Conservation (phyloP, 2,113 vertebrate species). For the Ochotona curzoniae region DNA sequence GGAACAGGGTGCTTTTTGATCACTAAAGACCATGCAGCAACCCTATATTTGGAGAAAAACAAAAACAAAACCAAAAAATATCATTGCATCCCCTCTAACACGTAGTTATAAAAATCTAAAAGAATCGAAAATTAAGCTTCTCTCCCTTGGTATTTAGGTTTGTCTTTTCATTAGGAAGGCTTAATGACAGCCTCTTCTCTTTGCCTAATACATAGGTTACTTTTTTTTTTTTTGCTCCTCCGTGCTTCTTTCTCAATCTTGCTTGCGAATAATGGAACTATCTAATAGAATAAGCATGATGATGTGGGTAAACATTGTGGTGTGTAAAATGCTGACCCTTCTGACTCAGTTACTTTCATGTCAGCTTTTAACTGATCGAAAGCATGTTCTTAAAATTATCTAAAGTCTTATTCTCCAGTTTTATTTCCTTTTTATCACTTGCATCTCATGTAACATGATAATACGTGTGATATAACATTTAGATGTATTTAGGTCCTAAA, state of each 20-base stretch:
- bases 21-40: background rate
- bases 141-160: background rate
- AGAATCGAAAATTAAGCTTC: background rate
- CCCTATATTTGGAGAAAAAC: background rate
- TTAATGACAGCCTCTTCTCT: background rate
- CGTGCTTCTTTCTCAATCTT: background rate
- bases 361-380: constrained; percentile 47
- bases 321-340: constrained; percentile 32
- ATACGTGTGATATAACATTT: background rate
- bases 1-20: background rate
- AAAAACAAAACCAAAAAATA: background rate
- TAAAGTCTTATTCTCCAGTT: background rate
- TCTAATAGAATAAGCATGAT: constrained; percentile 10
- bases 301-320: background rate
- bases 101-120: background rate
- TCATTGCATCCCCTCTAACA: background rate
- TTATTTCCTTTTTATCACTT: background rate
- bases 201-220: background rate
- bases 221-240: background rate
- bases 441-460: background rate
- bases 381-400: constrained; percentile 21
- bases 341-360: constrained; percentile 1
- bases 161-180: constrained; percentile 5
- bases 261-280: background rate
- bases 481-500: background rate